Percentiles rank a stretch among this genome's conserved stretches.
phyloP scores from a whole-genome alignment of 2,888 invertebrate species.

The Heterodera filipjevi region DNA sequence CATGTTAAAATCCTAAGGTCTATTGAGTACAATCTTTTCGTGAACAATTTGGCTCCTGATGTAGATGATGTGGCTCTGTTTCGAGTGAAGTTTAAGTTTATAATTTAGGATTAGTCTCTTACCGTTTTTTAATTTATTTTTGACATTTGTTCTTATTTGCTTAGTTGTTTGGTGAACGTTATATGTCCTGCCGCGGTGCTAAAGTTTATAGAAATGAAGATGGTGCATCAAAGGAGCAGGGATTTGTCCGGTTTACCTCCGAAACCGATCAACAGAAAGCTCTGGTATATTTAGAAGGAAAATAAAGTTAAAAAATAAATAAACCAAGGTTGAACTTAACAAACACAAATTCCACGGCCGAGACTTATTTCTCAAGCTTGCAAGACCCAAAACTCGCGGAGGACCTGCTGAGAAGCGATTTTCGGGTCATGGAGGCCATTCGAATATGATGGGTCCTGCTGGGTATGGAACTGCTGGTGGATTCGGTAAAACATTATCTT shows the following conservation, averaged over 20 bases:
- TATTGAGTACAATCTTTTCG: conserved; percentile 68
- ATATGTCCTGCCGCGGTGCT: conserved; percentile 67
- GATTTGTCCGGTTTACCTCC: conserved; percentile 67
- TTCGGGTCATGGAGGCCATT: conserved; percentile 20
- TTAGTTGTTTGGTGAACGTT: conserved; percentile 66
- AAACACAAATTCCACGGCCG: conserved; percentile 48
- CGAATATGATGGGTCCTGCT: conserved; percentile 21
- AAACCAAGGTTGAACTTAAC: conserved; percentile 65
- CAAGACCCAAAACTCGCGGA: conserved; percentile 42
- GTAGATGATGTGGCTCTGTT: conserved; percentile 67
- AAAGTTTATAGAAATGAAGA: conserved; percentile 67
- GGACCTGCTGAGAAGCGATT: conserved; percentile 25
- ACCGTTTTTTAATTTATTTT: neutral
- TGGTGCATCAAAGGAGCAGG: conserved; percentile 67
- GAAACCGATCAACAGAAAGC: conserved; percentile 68
- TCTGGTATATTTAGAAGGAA: conserved; percentile 50
- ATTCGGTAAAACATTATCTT: conserved; percentile 11
- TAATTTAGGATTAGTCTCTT: neutral
- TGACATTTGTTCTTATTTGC: neutral
- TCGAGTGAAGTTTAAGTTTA: conserved; percentile 43
- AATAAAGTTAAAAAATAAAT: neutral
- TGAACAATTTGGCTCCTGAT: conserved; percentile 67
- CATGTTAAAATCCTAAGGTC: conserved; percentile 42
- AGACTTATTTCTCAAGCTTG: conserved; percentile 53
- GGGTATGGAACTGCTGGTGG: conserved; percentile 21